These are phyloP conservation scores for Caenorhabditis afra DNA, from an alignment of 2,888 invertebrate species.

Conservation along the genomic window DNA sequence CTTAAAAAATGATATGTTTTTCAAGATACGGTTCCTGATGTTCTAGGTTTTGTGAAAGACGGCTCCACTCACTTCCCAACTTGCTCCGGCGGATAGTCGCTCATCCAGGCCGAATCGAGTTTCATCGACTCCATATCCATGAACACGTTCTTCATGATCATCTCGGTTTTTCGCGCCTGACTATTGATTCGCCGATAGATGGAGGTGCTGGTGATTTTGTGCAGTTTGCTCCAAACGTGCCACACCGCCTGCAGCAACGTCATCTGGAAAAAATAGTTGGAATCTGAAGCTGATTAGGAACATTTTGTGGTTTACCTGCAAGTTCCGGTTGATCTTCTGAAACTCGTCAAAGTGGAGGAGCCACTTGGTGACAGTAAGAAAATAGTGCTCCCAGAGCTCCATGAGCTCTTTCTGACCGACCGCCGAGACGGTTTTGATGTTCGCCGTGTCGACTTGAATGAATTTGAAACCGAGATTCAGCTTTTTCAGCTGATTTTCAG, in stretches of 20 bases:
- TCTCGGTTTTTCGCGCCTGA: neutral
- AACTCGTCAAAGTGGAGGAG: constrained; percentile 31
- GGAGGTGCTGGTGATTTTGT: constrained; percentile 6
- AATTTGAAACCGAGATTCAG: constrained; percentile 14
- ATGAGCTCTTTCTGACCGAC: constrained; percentile 14
- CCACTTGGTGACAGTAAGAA: constrained; percentile 36
- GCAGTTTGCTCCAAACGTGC: constrained; percentile 37
- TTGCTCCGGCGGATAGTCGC: constrained; percentile 20
- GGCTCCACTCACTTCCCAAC: constrained; percentile 1
- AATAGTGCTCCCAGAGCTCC: constrained; percentile 32
- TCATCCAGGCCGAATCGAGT: constrained; percentile 13
- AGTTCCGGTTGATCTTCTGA: constrained; percentile 16
- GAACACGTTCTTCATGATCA: constrained; percentile 4
- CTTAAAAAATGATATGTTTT: neutral
- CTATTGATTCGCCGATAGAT: neutral
- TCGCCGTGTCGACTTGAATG: constrained; percentile 5
- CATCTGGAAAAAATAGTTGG: constrained; percentile 31
- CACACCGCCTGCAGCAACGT: constrained; percentile 41
- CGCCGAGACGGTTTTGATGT: neutral
- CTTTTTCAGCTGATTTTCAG: constrained; percentile 17
- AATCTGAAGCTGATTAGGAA: neutral
- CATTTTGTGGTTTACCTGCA: constrained; percentile 16
- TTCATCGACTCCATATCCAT: neutral
- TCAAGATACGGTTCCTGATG: neutral
- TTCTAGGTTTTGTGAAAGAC: neutral